Conservation (phyloP, 2,113 vertebrate genomes). For the Oceanites oceanicus region DNA sequence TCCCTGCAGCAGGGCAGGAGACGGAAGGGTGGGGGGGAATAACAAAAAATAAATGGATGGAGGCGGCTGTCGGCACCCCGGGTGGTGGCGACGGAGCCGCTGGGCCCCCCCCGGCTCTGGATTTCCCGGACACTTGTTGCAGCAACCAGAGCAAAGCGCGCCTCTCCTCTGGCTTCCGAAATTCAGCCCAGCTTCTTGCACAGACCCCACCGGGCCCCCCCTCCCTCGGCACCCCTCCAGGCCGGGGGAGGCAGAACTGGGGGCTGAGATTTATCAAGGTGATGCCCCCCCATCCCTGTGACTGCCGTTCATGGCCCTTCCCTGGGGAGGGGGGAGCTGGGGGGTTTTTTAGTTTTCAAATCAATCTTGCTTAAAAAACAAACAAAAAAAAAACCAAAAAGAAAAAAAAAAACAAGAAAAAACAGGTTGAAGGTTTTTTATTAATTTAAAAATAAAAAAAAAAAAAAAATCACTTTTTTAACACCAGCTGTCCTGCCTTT, state of each 20-base stretch:
- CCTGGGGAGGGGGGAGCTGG: not conserved
- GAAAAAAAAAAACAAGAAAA: not conserved
- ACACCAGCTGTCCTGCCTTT: slow-evolving; percentile 32
- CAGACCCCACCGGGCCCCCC: not conserved
- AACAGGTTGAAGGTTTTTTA: slow-evolving; percentile 55
- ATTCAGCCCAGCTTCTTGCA: not conserved
- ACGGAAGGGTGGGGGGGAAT: not conserved
- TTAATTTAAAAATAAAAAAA: slow-evolving; percentile 70
- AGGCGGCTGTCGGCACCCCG: not conserved
- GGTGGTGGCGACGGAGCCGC: not conserved
- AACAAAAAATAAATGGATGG: not conserved
- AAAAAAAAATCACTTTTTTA: slow-evolving; percentile 64
- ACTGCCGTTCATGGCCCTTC: not conserved
- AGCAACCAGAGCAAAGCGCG: not conserved
- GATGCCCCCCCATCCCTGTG: not conserved
- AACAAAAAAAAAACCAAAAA: not conserved
- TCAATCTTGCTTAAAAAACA: slow-evolving; percentile 57
- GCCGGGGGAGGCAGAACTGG: not conserved
- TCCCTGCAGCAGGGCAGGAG: not conserved
- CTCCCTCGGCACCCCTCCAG: not conserved
- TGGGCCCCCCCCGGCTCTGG: not conserved
- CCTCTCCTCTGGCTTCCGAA: not conserved
- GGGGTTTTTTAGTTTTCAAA: slow-evolving; percentile 21
- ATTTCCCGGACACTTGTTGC: not conserved
- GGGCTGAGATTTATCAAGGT: not conserved